Percentiles rank a stretch among this genome's conserved stretches.
Evolutionary conservation across 2,797 vertebrate species (phyloP).

Genomic region (Rhabdomys pumilio): DNA sequence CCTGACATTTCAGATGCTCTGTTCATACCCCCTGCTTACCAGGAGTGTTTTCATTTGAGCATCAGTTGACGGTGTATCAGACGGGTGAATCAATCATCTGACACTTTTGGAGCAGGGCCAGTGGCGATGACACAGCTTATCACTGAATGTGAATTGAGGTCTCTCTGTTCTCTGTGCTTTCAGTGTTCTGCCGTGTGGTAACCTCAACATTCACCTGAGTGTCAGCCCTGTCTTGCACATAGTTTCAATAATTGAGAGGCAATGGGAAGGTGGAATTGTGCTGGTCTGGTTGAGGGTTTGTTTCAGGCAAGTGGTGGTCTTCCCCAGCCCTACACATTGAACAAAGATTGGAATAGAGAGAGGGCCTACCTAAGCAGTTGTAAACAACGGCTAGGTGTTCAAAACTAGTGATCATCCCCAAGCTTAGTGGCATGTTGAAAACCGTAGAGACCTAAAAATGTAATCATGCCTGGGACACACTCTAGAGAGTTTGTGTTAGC

Average conservation of each 20-base stretch:
- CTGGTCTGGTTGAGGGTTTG: not conserved
- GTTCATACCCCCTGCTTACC: not conserved
- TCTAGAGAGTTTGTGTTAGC: conserved; percentile 38
- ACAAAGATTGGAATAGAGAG: not conserved
- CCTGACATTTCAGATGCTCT: not conserved
- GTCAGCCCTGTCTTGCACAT: not conserved
- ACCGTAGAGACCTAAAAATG: not conserved
- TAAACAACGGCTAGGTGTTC: conserved; percentile 3
- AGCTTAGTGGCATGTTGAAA: conserved; percentile 23
- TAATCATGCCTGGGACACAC: not conserved
- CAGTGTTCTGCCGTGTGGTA: not conserved
- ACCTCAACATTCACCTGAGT: not conserved
- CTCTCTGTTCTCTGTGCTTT: conserved; percentile 36
- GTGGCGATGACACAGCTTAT: not conserved
- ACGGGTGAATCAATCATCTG: not conserved
- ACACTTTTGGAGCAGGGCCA: not conserved
- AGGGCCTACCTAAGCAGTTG: not conserved
- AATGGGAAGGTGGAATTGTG: not conserved
- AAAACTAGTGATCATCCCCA: not conserved
- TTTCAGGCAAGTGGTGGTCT: not conserved
- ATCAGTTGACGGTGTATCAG: not conserved
- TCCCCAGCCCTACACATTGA: not conserved
- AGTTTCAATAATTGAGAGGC: not conserved
- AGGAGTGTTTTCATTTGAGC: not conserved
- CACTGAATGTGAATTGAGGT: not conserved